Percentiles rank a stretch among this genome's conserved stretches.
phyloP scores from a whole-genome alignment of 2,888 invertebrate species.

The Ormyrus nitidulus region DNA sequence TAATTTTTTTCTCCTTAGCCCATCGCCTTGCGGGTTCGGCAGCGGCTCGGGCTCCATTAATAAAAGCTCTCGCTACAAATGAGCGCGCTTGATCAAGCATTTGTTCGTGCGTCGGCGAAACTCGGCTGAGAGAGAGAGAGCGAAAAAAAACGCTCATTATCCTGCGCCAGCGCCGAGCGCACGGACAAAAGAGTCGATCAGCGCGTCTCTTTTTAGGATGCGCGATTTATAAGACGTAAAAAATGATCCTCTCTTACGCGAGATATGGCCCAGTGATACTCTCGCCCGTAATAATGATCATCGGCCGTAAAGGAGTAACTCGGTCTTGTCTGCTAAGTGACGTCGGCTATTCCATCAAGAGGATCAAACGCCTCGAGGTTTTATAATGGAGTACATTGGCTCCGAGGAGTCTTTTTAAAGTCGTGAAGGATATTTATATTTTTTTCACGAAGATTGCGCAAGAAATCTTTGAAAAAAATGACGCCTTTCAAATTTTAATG shows the following conservation, averaged over 20 bases:
- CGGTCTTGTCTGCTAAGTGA: conserved; percentile 7
- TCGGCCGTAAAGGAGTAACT: conserved; percentile 4
- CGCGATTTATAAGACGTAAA: conserved; percentile 37
- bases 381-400: not conserved
- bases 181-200: conserved; percentile 34
- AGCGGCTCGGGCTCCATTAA: conserved; percentile 18
- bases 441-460: no score
- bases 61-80: conserved; percentile 22
- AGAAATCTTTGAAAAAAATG: no score
- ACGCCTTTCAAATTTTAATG: no score
- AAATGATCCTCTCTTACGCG: conserved; percentile 19
- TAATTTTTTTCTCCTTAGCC: no score
- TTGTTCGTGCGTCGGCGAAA: conserved; percentile 7
- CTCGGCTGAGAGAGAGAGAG: not conserved
- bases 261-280: conserved; percentile 21
- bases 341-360: conserved; percentile 16
- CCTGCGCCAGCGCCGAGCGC: not conserved
- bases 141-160: conserved; percentile 20
- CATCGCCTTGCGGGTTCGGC: conserved; percentile 4
- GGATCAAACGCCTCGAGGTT: not conserved
- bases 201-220: conserved; percentile 15
- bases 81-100: conserved; percentile 26
- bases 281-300: conserved; percentile 22
- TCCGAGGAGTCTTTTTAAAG: no score
- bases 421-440: no score